phyloP scores from a whole-genome alignment of 2,797 vertebrate species.

The Notolabrus celidotus region DNA sequence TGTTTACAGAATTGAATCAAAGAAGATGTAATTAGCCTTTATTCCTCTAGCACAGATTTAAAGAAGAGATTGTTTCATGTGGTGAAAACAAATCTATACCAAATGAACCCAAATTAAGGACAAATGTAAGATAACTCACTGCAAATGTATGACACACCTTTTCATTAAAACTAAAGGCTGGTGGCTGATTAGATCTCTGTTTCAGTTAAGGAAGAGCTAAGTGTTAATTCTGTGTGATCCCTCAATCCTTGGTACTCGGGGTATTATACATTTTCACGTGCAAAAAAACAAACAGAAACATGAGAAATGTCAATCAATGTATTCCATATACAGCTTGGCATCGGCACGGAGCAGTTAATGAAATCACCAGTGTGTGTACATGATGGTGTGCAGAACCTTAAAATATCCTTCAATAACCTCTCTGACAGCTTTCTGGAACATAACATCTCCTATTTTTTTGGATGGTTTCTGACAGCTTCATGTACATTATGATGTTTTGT shows the following conservation, averaged over 20 bases:
- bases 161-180: too few relatives aligned
- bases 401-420: background rate
- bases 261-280: background rate
- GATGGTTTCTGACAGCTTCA: too few relatives aligned
- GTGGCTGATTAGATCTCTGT: background rate
- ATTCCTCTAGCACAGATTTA: slow-evolving; percentile 9
- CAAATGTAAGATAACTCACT: background rate
- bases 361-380: too few relatives aligned
- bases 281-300: slow-evolving; percentile 5
- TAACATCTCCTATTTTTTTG: too few relatives aligned
- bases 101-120: slow-evolving; percentile 25
- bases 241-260: background rate
- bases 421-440: background rate
- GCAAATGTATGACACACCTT: background rate
- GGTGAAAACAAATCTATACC: slow-evolving; percentile 39
- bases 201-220: background rate
- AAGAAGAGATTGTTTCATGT: slow-evolving; percentile 16
- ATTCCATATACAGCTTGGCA: background rate
- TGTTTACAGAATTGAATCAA: slow-evolving; percentile 58
- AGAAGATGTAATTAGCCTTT: slow-evolving; percentile 52
- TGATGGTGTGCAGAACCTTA: background rate
- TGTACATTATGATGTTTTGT: too few relatives aligned
- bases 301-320: too few relatives aligned
- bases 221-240: background rate
- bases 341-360: too few relatives aligned